A percentile compares a stretch with the other conserved stretches of the same genome.
These are phyloP conservation scores for Clivina fossor DNA, from an alignment of 2,888 invertebrate species.

Conservation along the genomic window DNA sequence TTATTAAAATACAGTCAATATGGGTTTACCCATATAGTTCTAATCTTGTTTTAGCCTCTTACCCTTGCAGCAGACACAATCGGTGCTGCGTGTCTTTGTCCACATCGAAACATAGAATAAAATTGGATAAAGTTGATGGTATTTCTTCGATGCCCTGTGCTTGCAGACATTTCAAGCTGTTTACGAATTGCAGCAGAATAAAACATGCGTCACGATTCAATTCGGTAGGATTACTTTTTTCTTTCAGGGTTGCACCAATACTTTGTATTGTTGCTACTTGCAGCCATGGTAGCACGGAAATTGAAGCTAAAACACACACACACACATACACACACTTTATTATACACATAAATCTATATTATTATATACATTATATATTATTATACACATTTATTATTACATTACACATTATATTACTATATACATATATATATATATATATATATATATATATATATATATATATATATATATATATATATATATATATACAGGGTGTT, in stretches of 20 bases:
- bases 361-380: too few relatives aligned
- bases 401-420: too few relatives aligned
- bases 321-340: too few relatives aligned
- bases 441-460: too few relatives aligned
- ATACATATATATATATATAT: too few relatives aligned
- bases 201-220: slow-evolving; percentile 70
- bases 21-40: too few relatives aligned
- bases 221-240: slow-evolving; percentile 56
- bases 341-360: too few relatives aligned
- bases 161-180: slow-evolving; percentile 79
- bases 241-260: slow-evolving; percentile 65
- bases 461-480: too few relatives aligned
- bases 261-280: slow-evolving; percentile 75
- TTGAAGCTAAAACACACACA: slow-evolving; percentile 75
- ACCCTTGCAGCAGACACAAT: slow-evolving; percentile 77
- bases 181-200: slow-evolving; percentile 77
- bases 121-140: slow-evolving; percentile 68
- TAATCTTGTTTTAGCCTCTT: too few relatives aligned
- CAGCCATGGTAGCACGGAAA: slow-evolving; percentile 72
- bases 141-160: slow-evolving; percentile 82
- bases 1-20: too few relatives aligned
- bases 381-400: too few relatives aligned
- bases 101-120: slow-evolving; percentile 69
- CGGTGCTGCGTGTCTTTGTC: slow-evolving; percentile 62
- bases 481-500: too few relatives aligned